Percentiles rank a stretch among this genome's conserved stretches.
These are phyloP conservation scores for Erinaceus europaeus DNA, from an alignment of 2,113 vertebrate species.

Conservation along the genomic window DNA sequence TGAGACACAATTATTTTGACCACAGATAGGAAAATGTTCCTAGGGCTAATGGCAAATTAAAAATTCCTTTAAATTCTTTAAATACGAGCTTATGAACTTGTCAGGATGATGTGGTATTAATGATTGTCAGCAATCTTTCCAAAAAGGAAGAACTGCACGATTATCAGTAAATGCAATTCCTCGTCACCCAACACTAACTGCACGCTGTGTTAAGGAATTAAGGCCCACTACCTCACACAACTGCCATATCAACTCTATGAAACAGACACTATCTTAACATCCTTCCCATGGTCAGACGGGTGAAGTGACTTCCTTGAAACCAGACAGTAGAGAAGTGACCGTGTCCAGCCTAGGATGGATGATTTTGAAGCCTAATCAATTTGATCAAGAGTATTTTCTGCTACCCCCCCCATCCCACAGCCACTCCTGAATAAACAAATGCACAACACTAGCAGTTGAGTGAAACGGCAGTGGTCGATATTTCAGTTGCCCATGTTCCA, in stretches of 20 bases:
- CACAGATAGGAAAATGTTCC: neutral
- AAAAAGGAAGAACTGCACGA: neutral
- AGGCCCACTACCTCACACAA: neutral
- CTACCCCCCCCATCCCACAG: neutral
- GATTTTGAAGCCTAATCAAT: neutral
- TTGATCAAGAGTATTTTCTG: neutral
- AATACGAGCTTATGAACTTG: neutral
- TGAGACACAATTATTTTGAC: neutral
- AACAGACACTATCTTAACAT: fast-evolving
- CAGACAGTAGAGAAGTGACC: neutral
- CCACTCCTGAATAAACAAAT: neutral
- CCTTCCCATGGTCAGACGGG: neutral
- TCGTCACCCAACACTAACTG: neutral
- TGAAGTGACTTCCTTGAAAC: neutral
- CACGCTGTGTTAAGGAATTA: neutral
- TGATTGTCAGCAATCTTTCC: neutral
- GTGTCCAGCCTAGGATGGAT: neutral
- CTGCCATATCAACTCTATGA: neutral
- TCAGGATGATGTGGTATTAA: neutral
- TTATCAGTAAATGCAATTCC: neutral
- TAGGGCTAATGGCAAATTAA: neutral
- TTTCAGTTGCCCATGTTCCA: no score
- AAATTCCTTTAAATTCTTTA: neutral
- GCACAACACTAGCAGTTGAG: neutral
- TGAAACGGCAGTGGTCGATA: neutral